phyloP scores from a whole-genome alignment of 1,140 invertebrate genomes.

The Pemphigus obesinymphae region DNA sequence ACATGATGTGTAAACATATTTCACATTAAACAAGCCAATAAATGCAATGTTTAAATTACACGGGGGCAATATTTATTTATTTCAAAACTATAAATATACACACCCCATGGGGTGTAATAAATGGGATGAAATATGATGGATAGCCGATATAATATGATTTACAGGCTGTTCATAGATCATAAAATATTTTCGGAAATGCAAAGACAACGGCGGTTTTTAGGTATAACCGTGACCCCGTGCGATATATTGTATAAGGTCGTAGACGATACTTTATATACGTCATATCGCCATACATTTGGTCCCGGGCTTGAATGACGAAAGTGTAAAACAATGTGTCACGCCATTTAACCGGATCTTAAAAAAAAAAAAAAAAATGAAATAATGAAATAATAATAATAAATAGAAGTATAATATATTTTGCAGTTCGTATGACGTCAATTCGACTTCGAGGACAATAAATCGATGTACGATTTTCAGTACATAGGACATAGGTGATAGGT shows the following conservation, averaged over 20 bases:
- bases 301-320: neutral
- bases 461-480: no score
- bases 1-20: no score
- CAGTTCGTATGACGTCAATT: constrained; percentile 17
- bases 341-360: neutral
- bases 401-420: neutral
- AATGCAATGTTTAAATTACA: no score
- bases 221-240: neutral
- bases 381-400: neutral
- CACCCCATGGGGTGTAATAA: no score
- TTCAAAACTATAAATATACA: no score
- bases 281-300: neutral
- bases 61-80: no score
- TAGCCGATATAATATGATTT: neutral
- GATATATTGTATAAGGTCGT: neutral
- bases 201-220: neutral
- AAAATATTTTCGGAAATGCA: no score
- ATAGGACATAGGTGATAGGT: no score
- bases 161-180: neutral
- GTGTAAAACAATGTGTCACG: neutral
- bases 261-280: neutral
- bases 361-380: neutral
- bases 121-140: no score
- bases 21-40: no score
- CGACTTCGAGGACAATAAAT: neutral